Evolutionary conservation across 2,888 invertebrate genomes (phyloP).

Genomic region (Drosophila leonis): DNA sequence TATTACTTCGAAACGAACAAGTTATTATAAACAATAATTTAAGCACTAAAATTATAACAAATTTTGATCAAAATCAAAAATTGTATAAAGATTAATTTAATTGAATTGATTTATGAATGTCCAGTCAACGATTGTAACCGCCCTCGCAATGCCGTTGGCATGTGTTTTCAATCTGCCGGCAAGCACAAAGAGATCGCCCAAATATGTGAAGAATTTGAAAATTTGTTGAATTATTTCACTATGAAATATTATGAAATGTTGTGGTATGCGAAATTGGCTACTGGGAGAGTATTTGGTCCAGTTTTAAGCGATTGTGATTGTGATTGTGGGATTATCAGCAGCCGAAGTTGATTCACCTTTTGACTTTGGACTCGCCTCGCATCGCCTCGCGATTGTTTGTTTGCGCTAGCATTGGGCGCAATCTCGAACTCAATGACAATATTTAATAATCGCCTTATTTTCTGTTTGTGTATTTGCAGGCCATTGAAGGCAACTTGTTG

Average conservation of each 20-base stretch:
- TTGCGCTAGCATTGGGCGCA: conserved; percentile 14
- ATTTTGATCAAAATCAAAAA: background rate
- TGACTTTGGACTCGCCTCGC: conserved; percentile 65
- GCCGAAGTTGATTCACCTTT: conserved; percentile 72
- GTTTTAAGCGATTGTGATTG: conserved; percentile 43
- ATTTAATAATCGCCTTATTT: conserved; percentile 9
- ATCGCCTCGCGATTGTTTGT: conserved; percentile 25
- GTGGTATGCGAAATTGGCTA: conserved; percentile 17
- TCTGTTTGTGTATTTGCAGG: conserved; percentile 55
- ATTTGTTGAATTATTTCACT: conserved; percentile 28
- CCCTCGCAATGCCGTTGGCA: conserved; percentile 21
- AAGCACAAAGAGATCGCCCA: conserved; percentile 7
- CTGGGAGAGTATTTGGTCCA: conserved; percentile 47
- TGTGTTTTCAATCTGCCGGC: conserved; percentile 51
- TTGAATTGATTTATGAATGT: background rate
- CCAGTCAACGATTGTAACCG: background rate
- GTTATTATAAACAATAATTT: background rate
- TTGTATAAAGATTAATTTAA: background rate
- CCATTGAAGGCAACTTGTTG: conserved; percentile 45
- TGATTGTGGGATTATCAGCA: conserved; percentile 64
- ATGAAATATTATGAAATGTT: conserved; percentile 31
- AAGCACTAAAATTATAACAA: background rate
- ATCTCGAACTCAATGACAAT: conserved; percentile 50
- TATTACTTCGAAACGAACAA: too few species aligned
- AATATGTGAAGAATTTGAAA: conserved; percentile 50